Evolutionary conservation across 2,797 vertebrate genomes (phyloP).

Genomic region (Propithecus deckenii): DNA sequence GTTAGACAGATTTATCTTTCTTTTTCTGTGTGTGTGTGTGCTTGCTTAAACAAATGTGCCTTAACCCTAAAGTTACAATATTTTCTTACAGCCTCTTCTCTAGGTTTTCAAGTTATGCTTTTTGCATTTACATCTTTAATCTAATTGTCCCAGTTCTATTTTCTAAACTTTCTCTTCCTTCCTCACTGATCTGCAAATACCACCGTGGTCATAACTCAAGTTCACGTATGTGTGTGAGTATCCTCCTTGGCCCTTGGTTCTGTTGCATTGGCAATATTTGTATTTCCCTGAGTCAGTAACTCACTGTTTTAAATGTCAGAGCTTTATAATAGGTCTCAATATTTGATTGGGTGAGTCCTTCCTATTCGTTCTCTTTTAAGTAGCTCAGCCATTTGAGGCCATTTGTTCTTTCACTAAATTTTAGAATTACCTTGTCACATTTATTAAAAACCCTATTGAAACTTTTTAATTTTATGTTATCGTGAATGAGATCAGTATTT

Average conservation of each 20-base stretch:
- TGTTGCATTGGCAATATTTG: accelerated
- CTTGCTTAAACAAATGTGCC: neutral
- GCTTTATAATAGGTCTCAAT: neutral
- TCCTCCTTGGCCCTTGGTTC: neutral
- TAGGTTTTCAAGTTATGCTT: neutral
- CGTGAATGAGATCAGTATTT: neutral
- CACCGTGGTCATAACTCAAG: accelerated
- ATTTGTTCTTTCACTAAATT: neutral
- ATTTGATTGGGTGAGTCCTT: neutral
- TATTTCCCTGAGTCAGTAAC: neutral
- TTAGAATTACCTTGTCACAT: neutral
- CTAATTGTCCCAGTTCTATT: neutral
- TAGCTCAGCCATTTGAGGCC: neutral
- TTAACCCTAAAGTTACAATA: neutral
- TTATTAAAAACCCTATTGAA: neutral
- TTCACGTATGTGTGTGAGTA: accelerated
- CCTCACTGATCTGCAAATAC: accelerated
- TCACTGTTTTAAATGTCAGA: neutral
- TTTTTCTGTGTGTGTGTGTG: neutral
- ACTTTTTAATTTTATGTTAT: neutral
- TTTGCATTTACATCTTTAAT: neutral
- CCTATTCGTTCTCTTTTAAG: neutral
- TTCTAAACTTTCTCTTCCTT: neutral
- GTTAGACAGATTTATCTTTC: neutral
- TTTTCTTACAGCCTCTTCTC: neutral